Percentiles rank a stretch among this genome's conserved stretches.
Evolutionary conservation across 53 echinoderm and acorn worm genomes (phyloP).

Genomic region (Astropecten irregularis): DNA sequence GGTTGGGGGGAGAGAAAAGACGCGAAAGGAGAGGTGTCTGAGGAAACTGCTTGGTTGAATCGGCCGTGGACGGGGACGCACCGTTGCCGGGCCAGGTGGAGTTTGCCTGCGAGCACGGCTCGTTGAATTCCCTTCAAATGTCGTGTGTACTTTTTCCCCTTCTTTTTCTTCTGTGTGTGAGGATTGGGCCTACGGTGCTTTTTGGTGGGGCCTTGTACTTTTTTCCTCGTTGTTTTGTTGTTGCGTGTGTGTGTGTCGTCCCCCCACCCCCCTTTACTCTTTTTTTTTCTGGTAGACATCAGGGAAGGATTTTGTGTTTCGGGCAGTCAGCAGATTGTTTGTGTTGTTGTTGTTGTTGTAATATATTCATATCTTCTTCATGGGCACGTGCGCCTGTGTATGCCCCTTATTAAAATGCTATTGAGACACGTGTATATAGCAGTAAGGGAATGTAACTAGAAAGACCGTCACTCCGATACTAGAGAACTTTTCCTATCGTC

Average conservation of each 20-base stretch:
- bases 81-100: conserved; percentile 41
- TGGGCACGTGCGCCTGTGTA: too few species aligned
- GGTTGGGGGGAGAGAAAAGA: conserved; percentile 7
- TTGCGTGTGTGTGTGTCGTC: background rate
- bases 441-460: too few species aligned
- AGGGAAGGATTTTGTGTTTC: too few species aligned
- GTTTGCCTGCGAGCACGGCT: background rate
- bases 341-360: too few species aligned
- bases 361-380: too few species aligned
- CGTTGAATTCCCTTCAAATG: conserved; percentile 36
- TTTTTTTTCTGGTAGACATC: too few species aligned
- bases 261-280: too few species aligned
- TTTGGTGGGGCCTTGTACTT: background rate
- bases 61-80: conserved; percentile 29
- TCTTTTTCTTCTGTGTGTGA: background rate
- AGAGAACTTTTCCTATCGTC: too few species aligned
- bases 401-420: too few species aligned
- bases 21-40: conserved; percentile 59
- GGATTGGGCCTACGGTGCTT: background rate
- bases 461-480: too few species aligned
- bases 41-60: conserved; percentile 29
- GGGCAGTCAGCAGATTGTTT: too few species aligned
- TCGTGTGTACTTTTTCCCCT: conserved; percentile 34
- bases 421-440: too few species aligned
- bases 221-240: background rate